Evolutionary conservation across 2,113 vertebrate genomes (phyloP).

Genomic region (Brachypteracias leptosomus): DNA sequence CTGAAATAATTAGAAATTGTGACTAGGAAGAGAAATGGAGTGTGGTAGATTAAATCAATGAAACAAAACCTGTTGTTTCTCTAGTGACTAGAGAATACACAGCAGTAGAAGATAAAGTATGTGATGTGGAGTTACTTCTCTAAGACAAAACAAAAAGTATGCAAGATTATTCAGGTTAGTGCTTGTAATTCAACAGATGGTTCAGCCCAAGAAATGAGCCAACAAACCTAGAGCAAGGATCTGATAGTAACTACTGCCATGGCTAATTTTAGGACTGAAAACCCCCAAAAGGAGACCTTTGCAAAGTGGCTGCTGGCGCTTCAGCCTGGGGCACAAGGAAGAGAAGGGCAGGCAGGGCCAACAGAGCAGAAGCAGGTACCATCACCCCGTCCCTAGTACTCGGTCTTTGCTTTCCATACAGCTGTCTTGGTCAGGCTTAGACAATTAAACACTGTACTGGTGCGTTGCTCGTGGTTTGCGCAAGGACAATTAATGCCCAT

Average conservation of each 20-base stretch:
- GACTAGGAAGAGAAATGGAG: conserved; percentile 53
- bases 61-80: conserved; percentile 46
- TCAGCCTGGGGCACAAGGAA: background rate
- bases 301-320: background rate
- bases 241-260: background rate
- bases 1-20: conserved; percentile 69
- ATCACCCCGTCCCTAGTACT: background rate
- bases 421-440: background rate
- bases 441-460: accelerated
- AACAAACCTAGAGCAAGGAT: background rate
- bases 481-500: background rate
- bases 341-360: background rate
- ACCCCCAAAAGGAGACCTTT: background rate
- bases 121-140: background rate
- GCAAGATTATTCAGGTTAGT: background rate
- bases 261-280: background rate
- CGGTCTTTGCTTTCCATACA: accelerated
- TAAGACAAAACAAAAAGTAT: background rate
- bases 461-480: accelerated
- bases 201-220: background rate
- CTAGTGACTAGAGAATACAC: background rate
- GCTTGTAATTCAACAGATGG: background rate
- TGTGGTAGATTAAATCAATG: conserved; percentile 65
- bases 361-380: background rate
- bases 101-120: background rate